Percentiles rank a stretch among this genome's conserved stretches.
These are phyloP conservation scores for Garrulus glandarius DNA, from an alignment of 2,797 vertebrate genomes.

Conservation along the genomic window DNA sequence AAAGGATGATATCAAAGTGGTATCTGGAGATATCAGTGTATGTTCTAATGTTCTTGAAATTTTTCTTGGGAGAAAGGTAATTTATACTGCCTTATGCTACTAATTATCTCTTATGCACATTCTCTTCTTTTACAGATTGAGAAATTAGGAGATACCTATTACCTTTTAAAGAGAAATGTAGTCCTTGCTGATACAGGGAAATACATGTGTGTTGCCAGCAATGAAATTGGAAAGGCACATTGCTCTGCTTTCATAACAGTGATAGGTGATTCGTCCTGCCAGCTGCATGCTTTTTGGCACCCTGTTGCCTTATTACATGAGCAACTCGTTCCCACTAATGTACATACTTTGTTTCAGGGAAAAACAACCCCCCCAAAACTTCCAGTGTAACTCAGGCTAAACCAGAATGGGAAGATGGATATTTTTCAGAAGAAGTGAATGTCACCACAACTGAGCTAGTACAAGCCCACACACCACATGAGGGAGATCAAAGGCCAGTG, in stretches of 20 bases:
- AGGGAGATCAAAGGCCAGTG: background rate
- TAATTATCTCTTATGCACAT: background rate
- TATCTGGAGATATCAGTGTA: constrained; percentile 17
- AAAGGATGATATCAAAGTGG: constrained; percentile 43
- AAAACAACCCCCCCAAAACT: background rate
- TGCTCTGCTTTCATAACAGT: constrained; percentile 57
- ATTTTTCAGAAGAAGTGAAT: background rate
- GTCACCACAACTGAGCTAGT: background rate
- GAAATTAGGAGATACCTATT: constrained; percentile 61
- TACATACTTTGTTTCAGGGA: constrained; percentile 34
- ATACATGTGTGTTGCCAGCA: constrained; percentile 63
- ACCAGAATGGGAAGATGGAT: background rate
- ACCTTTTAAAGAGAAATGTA: constrained; percentile 60
- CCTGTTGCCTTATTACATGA: background rate
- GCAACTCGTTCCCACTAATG: background rate
- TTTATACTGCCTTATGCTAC: background rate
- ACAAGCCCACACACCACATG: background rate
- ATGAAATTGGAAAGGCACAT: constrained; percentile 39
- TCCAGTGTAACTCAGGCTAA: background rate
- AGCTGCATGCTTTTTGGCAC: background rate
- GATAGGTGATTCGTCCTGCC: constrained; percentile 22
- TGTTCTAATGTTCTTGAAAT: background rate
- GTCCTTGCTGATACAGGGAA: constrained; percentile 49
- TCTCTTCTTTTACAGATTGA: constrained; percentile 54
- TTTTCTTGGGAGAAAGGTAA: background rate